A percentile compares a stretch with the other conserved stretches of the same genome.
phyloP scores from a whole-genome alignment of 2,888 invertebrate species.

The Tuta absoluta region DNA sequence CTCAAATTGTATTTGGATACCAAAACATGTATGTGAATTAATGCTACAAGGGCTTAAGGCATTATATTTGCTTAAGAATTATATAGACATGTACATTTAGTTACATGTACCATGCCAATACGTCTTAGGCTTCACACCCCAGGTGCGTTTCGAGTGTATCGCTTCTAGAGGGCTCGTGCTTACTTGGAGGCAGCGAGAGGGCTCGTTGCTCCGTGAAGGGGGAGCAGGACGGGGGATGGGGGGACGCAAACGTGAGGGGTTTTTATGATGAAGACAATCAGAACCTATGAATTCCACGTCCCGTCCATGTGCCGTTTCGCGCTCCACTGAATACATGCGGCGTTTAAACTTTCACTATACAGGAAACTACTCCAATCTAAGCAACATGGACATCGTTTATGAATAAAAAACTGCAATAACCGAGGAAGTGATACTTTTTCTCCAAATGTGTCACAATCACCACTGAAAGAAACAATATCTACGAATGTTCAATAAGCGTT shows the following conservation, averaged over 20 bases:
- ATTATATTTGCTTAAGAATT: not conserved
- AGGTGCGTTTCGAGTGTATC: constrained; percentile 21
- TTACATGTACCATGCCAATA: not conserved
- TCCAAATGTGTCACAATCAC: not conserved
- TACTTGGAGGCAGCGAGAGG: constrained; percentile 35
- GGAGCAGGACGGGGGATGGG: constrained; percentile 33
- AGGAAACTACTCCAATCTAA: constrained; percentile 13
- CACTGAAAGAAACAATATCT: not conserved
- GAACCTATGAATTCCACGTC: constrained; percentile 55
- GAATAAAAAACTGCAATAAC: not conserved
- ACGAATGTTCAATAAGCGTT: not conserved
- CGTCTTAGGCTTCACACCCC: constrained; percentile 17
- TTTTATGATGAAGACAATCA: constrained; percentile 70
- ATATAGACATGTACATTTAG: not conserved
- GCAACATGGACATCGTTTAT: not conserved
- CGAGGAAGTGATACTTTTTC: constrained; percentile 1
- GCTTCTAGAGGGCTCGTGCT: constrained; percentile 27
- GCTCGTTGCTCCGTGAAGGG: too few species aligned
- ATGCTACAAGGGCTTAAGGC: not conserved
- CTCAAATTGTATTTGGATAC: not conserved
- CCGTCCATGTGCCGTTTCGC: constrained; percentile 50
- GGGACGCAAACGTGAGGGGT: constrained; percentile 60
- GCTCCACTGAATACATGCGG: constrained; percentile 46
- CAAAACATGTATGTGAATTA: too few species aligned
- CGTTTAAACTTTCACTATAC: constrained; percentile 22